These are phyloP conservation scores for Halictus quadricinctus DNA, from an alignment of 2,888 invertebrate genomes.

Conservation along the genomic window DNA sequence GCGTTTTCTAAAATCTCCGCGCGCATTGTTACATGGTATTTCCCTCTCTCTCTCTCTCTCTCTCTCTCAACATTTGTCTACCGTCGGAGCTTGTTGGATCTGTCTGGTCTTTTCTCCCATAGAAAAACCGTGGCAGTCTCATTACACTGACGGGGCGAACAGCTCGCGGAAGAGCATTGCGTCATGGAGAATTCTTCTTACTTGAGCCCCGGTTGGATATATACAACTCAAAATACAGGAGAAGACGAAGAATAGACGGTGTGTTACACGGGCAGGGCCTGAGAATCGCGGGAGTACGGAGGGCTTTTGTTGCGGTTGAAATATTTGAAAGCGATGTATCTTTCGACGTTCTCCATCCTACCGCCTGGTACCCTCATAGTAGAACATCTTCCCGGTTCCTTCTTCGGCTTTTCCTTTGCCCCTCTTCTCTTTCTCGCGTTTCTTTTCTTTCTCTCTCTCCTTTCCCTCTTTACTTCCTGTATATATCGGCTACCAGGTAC, in stretches of 20 bases:
- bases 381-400: conserved; percentile 40
- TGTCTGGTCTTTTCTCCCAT: conserved; percentile 21
- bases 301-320: conserved; percentile 67
- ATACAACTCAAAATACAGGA: conserved; percentile 36
- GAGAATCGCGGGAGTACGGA: conserved; percentile 47
- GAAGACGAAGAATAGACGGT: conserved; percentile 44
- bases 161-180: conserved; percentile 42
- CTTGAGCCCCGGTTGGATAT: conserved; percentile 7
- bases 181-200: conserved; percentile 45
- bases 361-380: conserved; percentile 13
- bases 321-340: conserved; percentile 67
- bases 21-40: conserved; percentile 20
- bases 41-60: not conserved
- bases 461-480: conserved; percentile 26
- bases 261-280: conserved; percentile 47
- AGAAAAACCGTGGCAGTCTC: conserved; percentile 37
- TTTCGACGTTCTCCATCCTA: conserved; percentile 35
- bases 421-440: not conserved
- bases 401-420: conserved; percentile 34
- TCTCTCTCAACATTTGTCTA: conserved; percentile 11
- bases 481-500: conserved; percentile 42
- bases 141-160: conserved; percentile 41
- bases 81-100: conserved; percentile 7
- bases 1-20: conserved; percentile 30
- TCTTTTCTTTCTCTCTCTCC: not conserved